phyloP scores from a whole-genome alignment of 2,888 invertebrate genomes.

The Geophilus truncorum region DNA sequence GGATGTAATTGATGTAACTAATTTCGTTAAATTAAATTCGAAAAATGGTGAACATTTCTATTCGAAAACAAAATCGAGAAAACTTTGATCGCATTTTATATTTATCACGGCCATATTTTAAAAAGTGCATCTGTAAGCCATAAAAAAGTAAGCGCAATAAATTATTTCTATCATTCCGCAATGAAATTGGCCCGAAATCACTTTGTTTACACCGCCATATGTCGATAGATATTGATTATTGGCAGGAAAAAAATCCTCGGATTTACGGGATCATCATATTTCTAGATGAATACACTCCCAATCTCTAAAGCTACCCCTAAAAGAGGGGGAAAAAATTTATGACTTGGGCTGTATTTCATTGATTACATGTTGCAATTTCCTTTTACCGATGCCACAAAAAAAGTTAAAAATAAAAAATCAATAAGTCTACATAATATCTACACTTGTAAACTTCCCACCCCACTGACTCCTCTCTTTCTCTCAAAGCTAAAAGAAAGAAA shows the following conservation, averaged over 20 bases:
- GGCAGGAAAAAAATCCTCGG: not conserved
- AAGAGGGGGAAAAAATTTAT: not conserved
- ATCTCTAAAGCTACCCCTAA: slow-evolving; percentile 13
- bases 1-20: not conserved
- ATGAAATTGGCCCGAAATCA: not conserved
- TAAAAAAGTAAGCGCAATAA: not conserved
- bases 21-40: too few species aligned
- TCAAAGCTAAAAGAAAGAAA: not conserved
- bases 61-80: too few species aligned
- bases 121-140: not conserved
- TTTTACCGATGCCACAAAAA: slow-evolving; percentile 7
- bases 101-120: too few species aligned
- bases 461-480: not conserved
- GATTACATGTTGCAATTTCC: slow-evolving; percentile 27
- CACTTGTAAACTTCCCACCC: slow-evolving; percentile 24
- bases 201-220: not conserved
- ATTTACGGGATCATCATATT: slow-evolving; percentile 27
- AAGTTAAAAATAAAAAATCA: not conserved
- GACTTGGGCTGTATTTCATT: slow-evolving; percentile 8
- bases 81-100: too few species aligned
- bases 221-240: slow-evolving; percentile 16
- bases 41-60: too few species aligned
- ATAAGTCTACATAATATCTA: slow-evolving; percentile 27
- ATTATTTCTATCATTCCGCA: not conserved
- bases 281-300: slow-evolving; percentile 21